Base-by-base conservation (phyloP, 1,140 invertebrate species). In the Macrostomum lignano region DNA sequence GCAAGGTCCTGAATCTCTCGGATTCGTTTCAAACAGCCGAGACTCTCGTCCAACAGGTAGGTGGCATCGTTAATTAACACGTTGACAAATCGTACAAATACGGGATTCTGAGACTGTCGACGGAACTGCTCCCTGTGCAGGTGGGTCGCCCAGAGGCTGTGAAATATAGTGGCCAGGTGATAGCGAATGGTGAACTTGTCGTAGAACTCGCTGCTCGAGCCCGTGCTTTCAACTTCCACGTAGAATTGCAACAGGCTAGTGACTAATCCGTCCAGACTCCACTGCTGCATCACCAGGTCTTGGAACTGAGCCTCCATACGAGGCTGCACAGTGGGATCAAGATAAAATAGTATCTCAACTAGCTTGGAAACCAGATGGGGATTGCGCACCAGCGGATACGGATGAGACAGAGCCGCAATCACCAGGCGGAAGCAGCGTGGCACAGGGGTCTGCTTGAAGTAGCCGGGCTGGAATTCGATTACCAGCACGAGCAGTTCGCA, bases 21-120 rank as follows among this genome's bases (percentile, higher is more conserved):
- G 43, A 93, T 88, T 39, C 77, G 66, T 52, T 91, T 93, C 25
- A 94, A 61, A 40, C 77, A 76, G 52, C 86, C 76, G 9, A 88
- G 59, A 50, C 79, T 86, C 56, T 96, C 86, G 49, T 96, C 86
- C 25, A 94, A 60, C 22, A 94, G 62, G 55, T 88, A 96, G 21
- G 84, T 94, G 6, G 82, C 91, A 50, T 94, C 86, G 50, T 94
- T 96, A 76, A 94, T 94, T 26, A 94, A 57, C 81, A 94, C 93
- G 53, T 96, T 96, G 19, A 93, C 71, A 51, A 94, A 96, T 43
- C 84, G 79, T 3, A 91, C 77, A 59, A 94, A 94, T 52, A 76
- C 76, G 7, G 75, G 75, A 33, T 33, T 33, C 4, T 30, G 24
- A 14, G 13, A 14, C 3, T 21, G n/a, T n/a, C n/a, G n/a, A n/a